Base-by-base conservation (phyloP, 2,797 vertebrate genomes). In the Myotis vivesi region DNA sequence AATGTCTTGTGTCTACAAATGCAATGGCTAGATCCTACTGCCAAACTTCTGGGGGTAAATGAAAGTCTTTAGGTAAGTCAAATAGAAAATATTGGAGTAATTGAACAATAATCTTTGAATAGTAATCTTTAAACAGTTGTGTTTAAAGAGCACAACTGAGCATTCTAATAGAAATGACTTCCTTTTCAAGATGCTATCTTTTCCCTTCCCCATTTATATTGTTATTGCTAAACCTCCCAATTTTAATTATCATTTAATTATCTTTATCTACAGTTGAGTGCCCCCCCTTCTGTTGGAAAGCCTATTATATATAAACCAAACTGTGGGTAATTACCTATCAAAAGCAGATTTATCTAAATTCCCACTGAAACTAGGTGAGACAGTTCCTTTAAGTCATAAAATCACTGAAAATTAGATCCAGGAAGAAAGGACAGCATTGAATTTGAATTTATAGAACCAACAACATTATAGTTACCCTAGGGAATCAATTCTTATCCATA, bases 191-290 rank as follows among this genome's bases (percentile, higher is more conserved):
- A 77, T 71, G 55, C 53, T 93, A 83, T 82, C 51, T 92, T 94
- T 76, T 38, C 81, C 81, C 57, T 62, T 95, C 64, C 57, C 92
- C 30, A n/a, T 81, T 93, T 89, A 59, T 89, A 87, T 79, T 95
- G 87, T 93, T 95, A 95, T 80, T 93, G 55, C 91, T 92, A 94
- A 97, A 44, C 85, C 82, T 95, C 84, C 82, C 94, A 92, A 86
- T 94, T 96, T 97, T 96, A 97, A 97, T 97, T 92, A 96, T 87
- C 94, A 94, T 90, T 97, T 97, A 96, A 97, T 97, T 97, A 96
- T 87, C 92, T 94, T 95, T 93, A 96, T 97, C 92, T 97, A 96
- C 96, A 97, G 91, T 85, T 95, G 95, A 97, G 69, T 96, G 87
- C 77, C 93, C 81, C 91, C 85, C 79, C 92, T 97, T 97, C 96